Evolutionary conservation across 2,797 vertebrate species (phyloP).

Genomic region (Poeciliopsis turneri): DNA sequence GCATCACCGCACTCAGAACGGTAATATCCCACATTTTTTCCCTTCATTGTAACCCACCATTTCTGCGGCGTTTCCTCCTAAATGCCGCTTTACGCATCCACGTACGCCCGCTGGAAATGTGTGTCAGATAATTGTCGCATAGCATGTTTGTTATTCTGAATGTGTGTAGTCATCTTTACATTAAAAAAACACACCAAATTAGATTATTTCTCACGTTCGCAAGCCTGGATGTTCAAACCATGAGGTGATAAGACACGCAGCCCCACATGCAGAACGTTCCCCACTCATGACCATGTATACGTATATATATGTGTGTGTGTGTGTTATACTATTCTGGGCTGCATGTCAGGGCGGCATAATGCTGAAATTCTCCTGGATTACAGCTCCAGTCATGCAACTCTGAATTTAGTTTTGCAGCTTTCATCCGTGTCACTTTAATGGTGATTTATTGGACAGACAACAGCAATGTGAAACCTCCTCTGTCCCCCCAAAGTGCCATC

Average conservation of each 20-base stretch:
- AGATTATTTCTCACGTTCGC: conserved; percentile 34
- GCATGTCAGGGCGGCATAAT: conserved; percentile 19
- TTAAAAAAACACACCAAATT: conserved; percentile 4
- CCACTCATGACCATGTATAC: conserved; percentile 30
- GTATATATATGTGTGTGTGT: conserved; percentile 22
- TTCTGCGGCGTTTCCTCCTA: conserved; percentile 44
- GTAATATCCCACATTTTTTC: conserved; percentile 69
- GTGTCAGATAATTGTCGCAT: conserved; percentile 75
- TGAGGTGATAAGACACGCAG: conserved; percentile 45
- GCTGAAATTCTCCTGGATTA: conserved; percentile 21
- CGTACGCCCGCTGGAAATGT: conserved; percentile 27
- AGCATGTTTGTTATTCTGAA: conserved; percentile 54
- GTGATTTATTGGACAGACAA: conserved; percentile 19
- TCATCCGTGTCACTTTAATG: conserved; percentile 29
- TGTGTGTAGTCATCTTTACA: conserved; percentile 30
- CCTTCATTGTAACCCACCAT: conserved; percentile 19
- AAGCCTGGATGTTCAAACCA: not conserved
- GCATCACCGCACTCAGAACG: conserved; percentile 74
- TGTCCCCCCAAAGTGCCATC: conserved; percentile 18
- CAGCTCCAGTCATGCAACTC: conserved; percentile 24
- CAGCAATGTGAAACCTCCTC: conserved; percentile 15
- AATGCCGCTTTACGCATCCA: conserved; percentile 3
- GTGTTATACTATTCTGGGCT: conserved; percentile 16
- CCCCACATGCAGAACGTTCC: conserved; percentile 23
- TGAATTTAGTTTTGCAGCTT: conserved; percentile 4